Evolutionary conservation across 2,888 invertebrate species (phyloP).

Genomic region (Eledone cirrhosa): DNA sequence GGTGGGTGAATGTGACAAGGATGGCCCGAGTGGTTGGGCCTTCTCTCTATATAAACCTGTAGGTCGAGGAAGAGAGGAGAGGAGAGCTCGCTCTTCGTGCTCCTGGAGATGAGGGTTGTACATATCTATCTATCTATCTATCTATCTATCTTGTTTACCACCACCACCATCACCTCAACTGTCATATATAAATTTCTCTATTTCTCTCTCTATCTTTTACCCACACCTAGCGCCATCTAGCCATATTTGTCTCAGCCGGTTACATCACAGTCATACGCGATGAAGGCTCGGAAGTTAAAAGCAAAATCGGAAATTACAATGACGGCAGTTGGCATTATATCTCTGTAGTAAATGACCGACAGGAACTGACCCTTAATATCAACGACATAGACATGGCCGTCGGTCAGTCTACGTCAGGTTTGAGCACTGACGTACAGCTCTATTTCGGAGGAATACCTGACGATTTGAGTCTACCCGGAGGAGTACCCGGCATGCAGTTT

Average conservation of each 20-base stretch:
- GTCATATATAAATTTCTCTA: too few species aligned
- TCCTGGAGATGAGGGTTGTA: too few species aligned
- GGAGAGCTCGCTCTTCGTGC: too few species aligned
- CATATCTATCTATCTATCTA: too few species aligned
- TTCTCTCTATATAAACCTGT: too few species aligned
- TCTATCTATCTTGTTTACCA: too few species aligned
- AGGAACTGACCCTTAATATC: conserved; percentile 77
- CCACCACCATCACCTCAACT: too few species aligned
- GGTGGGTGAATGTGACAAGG: too few species aligned
- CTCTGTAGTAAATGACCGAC: conserved; percentile 79
- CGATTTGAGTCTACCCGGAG: conserved; percentile 69
- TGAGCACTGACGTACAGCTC: conserved; percentile 67
- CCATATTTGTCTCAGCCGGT: conserved; percentile 61
- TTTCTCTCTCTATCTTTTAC: too few species aligned
- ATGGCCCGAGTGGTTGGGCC: too few species aligned
- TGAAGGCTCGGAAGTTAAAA: conserved; percentile 67
- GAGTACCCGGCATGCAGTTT: conserved; percentile 72
- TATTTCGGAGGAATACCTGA: conserved; percentile 88
- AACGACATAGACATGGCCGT: conserved; percentile 80
- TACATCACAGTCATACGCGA: conserved; percentile 70
- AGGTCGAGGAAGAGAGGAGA: too few species aligned
- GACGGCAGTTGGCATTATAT: conserved; percentile 96
- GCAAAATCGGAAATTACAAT: conserved; percentile 73
- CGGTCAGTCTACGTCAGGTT: conserved; percentile 45
- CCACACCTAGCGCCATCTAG: too few species aligned